Conservation (phyloP, 2,888 invertebrate species). For the Ariolimax columbianus region DNA sequence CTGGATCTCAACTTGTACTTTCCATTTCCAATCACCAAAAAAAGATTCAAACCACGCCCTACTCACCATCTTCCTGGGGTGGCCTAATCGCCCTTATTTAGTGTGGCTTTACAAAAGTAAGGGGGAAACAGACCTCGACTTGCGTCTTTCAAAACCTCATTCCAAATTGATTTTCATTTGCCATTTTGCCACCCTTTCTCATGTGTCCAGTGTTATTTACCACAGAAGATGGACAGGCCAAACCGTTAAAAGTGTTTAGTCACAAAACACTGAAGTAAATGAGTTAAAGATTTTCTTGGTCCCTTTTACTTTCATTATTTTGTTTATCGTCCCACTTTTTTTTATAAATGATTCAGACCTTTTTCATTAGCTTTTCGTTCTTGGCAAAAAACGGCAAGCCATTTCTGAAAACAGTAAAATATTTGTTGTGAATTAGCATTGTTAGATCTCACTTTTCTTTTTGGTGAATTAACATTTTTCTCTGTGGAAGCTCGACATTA, state of each 20-base stretch:
- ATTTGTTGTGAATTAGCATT: too few species aligned
- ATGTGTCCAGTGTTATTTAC: not conserved
- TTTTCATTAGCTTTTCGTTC: not conserved
- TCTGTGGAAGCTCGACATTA: too few species aligned
- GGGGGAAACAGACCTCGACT: not conserved
- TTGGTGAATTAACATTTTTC: too few species aligned
- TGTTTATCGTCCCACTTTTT: not conserved
- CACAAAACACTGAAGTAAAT: slow-evolving; percentile 1
- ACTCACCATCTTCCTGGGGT: too few species aligned
- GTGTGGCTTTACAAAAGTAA: not conserved
- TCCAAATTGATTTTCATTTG: slow-evolving; percentile 30
- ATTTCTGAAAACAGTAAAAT: too few species aligned
- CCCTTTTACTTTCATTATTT: not conserved
- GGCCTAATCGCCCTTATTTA: slow-evolving; percentile 14
- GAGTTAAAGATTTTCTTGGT: not conserved
- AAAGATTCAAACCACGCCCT: not conserved
- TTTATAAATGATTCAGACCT: not conserved
- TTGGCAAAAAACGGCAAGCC: too few species aligned
- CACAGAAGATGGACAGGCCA: not conserved
- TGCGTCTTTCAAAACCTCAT: not conserved
- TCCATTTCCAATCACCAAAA: not conserved
- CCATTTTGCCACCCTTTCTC: not conserved
- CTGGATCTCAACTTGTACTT: not conserved
- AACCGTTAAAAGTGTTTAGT: not conserved
- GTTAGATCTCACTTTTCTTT: too few species aligned